Evolutionary conservation across 2,113 vertebrate genomes (phyloP).

Genomic region (Pionites leucogaster): DNA sequence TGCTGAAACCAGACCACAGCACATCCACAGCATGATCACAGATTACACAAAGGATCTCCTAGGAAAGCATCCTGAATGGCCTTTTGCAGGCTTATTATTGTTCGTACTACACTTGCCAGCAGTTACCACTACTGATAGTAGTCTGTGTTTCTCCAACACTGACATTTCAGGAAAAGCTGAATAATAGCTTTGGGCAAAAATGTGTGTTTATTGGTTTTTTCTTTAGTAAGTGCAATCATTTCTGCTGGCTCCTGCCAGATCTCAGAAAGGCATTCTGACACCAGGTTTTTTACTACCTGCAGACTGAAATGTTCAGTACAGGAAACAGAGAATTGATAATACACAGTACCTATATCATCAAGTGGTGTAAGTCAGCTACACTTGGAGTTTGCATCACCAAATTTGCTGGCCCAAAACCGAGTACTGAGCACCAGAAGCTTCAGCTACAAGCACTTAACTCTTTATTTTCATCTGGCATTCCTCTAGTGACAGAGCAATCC

Average conservation of each 20-base stretch:
- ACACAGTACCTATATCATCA: background rate
- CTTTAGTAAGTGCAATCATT: background rate
- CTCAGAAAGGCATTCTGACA: background rate
- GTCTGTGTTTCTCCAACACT: background rate
- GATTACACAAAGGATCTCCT: background rate
- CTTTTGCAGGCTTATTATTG: background rate
- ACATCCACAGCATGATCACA: rapidly evolving
- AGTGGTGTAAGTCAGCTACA: background rate
- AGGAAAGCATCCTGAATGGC: background rate
- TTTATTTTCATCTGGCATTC: background rate
- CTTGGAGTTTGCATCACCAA: background rate
- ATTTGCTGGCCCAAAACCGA: background rate
- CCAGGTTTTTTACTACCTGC: background rate
- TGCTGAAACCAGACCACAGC: background rate
- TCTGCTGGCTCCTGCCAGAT: background rate
- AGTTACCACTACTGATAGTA: background rate
- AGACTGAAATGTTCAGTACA: background rate
- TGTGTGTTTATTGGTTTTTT: background rate
- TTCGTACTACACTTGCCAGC: background rate
- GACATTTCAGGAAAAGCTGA: background rate
- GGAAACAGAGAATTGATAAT: background rate
- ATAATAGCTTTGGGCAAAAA: background rate
- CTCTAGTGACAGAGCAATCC: background rate
- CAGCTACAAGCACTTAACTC: background rate
- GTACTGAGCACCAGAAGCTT: background rate